phyloP scores from a whole-genome alignment of 2,888 invertebrate genomes.

The Zygogramma bicolorata region DNA sequence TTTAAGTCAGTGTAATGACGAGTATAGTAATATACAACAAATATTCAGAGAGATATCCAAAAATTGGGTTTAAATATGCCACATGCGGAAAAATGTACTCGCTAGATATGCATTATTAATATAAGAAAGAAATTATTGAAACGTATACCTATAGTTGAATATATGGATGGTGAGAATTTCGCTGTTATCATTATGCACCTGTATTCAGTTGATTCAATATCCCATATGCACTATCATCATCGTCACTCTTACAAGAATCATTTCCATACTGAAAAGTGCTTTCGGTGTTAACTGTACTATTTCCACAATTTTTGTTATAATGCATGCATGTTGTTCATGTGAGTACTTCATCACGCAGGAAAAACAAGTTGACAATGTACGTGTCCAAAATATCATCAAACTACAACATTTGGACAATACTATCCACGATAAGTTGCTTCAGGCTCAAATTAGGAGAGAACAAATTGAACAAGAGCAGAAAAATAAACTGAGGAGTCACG shows the following conservation, averaged over 20 bases:
- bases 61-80: too few species aligned
- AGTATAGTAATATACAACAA: too few species aligned
- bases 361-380: conserved; percentile 80
- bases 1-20: too few species aligned
- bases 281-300: background rate
- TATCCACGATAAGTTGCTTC: conserved; percentile 77
- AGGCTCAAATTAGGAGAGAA: conserved; percentile 79
- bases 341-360: conserved; percentile 70
- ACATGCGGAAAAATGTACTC: too few species aligned
- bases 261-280: background rate
- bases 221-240: background rate
- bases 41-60: too few species aligned
- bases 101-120: too few species aligned
- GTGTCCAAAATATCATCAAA: conserved; percentile 75
- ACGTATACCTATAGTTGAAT: background rate
- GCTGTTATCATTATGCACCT: background rate
- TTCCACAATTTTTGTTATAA: conserved; percentile 39
- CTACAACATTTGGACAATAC: conserved; percentile 77
- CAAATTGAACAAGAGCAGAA: conserved; percentile 81
- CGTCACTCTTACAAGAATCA: background rate
- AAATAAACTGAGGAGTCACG: conserved; percentile 83
- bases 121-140: too few species aligned
- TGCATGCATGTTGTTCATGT: conserved; percentile 56
- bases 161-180: background rate
- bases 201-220: background rate